Conservation (phyloP, 2,888 invertebrate genomes). For the Cloeon dipterum region DNA sequence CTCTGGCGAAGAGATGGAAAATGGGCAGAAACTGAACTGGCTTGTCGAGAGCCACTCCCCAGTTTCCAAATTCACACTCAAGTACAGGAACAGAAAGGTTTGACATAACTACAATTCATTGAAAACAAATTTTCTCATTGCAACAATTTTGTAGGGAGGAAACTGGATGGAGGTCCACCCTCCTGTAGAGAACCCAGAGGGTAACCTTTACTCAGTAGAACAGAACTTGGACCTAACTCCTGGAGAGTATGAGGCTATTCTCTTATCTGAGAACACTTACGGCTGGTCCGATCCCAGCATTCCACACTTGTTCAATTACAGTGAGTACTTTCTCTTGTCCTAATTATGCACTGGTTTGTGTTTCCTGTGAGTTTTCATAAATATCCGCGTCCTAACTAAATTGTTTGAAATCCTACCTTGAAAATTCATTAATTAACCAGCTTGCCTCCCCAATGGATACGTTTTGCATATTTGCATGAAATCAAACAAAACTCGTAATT, state of each 20-base stretch:
- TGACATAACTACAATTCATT: conserved; percentile 8
- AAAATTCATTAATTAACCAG: too few species aligned
- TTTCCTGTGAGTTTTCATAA: not conserved
- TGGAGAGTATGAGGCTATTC: conserved; percentile 20
- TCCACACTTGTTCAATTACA: conserved; percentile 17
- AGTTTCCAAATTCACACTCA: conserved; percentile 19
- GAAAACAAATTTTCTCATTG: not conserved
- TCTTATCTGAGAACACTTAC: conserved; percentile 19
- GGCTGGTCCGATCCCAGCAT: conserved; percentile 22
- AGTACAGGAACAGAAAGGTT: conserved; percentile 22
- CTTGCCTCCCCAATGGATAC: too few species aligned
- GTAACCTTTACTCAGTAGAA: conserved; percentile 17
- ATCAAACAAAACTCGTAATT: too few species aligned
- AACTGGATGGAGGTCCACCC: conserved; percentile 16
- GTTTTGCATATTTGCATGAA: too few species aligned
- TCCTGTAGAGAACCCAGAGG: conserved; percentile 10
- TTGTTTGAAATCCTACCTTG: too few species aligned
- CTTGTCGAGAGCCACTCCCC: conserved; percentile 22
- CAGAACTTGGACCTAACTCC: conserved; percentile 18
- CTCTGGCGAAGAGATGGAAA: conserved; percentile 7
- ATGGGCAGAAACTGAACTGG: conserved; percentile 19
- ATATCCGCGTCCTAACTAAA: too few species aligned
- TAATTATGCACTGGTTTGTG: too few species aligned
- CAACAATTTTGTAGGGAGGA: not conserved
- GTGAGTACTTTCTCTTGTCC: conserved; percentile 12